phyloP scores from a whole-genome alignment of 2,113 vertebrate genomes.

The Mobula hypostoma region DNA sequence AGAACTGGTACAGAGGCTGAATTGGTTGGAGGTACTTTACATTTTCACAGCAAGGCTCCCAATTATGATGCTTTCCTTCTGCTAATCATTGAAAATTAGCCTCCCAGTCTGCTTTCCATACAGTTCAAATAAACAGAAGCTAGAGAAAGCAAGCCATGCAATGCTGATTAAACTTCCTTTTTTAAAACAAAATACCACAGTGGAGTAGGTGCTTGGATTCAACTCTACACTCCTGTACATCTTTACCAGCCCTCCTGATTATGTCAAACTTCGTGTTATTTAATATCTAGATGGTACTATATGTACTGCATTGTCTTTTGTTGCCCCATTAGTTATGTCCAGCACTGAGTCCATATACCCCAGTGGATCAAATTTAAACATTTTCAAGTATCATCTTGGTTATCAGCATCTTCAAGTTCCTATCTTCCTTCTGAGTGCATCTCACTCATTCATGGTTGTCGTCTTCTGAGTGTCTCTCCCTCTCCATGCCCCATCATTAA shows the following conservation, averaged over 20 bases:
- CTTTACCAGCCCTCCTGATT: not conserved
- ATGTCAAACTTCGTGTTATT: no score
- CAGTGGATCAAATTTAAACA: not conserved
- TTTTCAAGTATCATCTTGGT: not conserved
- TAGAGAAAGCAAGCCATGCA: not conserved
- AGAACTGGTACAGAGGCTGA: not conserved
- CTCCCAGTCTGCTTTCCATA: not conserved
- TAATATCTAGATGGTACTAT: not conserved
- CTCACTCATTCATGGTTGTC: not conserved
- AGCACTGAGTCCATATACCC: not conserved
- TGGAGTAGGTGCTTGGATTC: not conserved
- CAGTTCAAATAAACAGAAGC: not conserved
- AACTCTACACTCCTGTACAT: not conserved
- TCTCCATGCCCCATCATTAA: not conserved
- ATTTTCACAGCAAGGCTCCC: constrained; percentile 13
- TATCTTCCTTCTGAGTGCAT: not conserved
- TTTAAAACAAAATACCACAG: not conserved
- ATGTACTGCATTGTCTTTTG: not conserved
- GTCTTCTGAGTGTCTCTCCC: not conserved
- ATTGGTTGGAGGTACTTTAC: not conserved
- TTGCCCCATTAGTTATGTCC: not conserved
- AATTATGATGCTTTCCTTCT: not conserved
- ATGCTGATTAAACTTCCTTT: not conserved
- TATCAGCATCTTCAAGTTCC: not conserved
- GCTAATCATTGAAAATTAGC: not conserved